Percentiles rank a stretch among this genome's conserved stretches.
phyloP scores from a whole-genome alignment of 2,888 invertebrate species.

The Priocnemis perturbator region DNA sequence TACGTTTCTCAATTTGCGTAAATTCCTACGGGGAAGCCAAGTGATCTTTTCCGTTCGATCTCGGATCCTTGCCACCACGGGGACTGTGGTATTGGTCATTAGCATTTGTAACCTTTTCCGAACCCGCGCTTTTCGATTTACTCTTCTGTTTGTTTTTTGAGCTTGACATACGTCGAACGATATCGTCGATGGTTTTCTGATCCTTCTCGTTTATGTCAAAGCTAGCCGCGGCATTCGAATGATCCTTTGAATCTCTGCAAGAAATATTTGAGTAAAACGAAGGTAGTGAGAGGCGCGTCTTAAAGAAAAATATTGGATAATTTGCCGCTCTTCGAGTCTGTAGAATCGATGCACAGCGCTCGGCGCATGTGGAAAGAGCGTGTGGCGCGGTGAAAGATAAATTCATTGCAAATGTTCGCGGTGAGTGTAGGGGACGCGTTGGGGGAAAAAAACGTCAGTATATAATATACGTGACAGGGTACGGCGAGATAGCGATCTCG shows the following conservation, averaged over 20 bases:
- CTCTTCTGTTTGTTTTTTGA: constrained; percentile 46
- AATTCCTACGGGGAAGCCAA: not conserved
- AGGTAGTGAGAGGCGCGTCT: too few relatives aligned
- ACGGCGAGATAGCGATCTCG: constrained; percentile 27
- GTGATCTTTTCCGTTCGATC: not conserved
- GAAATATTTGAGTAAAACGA: not conserved
- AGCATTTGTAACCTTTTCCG: not conserved
- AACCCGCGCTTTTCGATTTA: constrained; percentile 30
- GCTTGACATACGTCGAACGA: constrained; percentile 36
- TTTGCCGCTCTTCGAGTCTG: not conserved
- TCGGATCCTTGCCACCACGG: constrained; percentile 25
- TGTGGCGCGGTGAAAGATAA: not conserved
- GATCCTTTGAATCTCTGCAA: constrained; percentile 24
- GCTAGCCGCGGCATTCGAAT: not conserved
- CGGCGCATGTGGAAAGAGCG: not conserved
- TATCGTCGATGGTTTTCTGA: constrained; percentile 50
- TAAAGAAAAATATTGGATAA: not conserved
- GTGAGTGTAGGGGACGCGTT: too few relatives aligned
- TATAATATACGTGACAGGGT: not conserved
- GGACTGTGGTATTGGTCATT: constrained; percentile 19
- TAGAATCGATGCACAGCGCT: not conserved
- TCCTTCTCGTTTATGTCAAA: constrained; percentile 52
- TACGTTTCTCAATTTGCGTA: not conserved
- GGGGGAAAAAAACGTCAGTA: not conserved
- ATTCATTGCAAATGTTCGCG: not conserved